phyloP scores from a whole-genome alignment of 2,888 invertebrate species.

The Hesperia comma region DNA sequence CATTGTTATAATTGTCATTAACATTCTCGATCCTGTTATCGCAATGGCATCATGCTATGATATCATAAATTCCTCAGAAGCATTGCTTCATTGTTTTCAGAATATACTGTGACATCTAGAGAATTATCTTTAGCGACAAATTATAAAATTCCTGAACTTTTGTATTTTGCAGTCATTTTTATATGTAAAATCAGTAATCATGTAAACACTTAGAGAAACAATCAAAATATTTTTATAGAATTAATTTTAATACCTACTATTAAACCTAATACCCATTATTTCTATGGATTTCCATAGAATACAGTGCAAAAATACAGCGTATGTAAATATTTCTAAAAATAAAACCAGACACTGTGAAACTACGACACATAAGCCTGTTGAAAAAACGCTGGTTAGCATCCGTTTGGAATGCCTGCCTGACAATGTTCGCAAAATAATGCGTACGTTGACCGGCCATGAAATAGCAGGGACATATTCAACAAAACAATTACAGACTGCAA shows the following conservation, averaged over 20 bases:
- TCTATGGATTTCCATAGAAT: too few relatives aligned
- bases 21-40: conserved; percentile 42
- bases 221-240: conserved; percentile 24
- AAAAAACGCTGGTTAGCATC: conserved; percentile 24
- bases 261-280: too few relatives aligned
- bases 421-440: conserved; percentile 32
- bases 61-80: conserved; percentile 42
- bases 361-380: conserved; percentile 13
- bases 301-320: background rate
- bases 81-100: conserved; percentile 27
- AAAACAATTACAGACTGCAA: conserved; percentile 43
- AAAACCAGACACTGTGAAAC: background rate
- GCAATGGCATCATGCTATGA: conserved; percentile 42
- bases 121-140: background rate
- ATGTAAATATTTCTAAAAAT: background rate
- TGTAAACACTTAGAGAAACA: too few relatives aligned
- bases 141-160: conserved; percentile 20
- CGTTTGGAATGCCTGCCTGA: conserved; percentile 17
- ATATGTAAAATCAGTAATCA: too few relatives aligned
- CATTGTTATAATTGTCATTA: conserved; percentile 38
- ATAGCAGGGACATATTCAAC: conserved; percentile 23
- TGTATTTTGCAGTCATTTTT: conserved; percentile 18
- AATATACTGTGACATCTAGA: conserved; percentile 28
- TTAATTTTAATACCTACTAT: too few relatives aligned
- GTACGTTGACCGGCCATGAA: conserved; percentile 25